A percentile compares a stretch with the other conserved stretches of the same genome.
Evolutionary conservation across 2,113 vertebrate genomes (phyloP).

Genomic region (Microtus ochrogaster): DNA sequence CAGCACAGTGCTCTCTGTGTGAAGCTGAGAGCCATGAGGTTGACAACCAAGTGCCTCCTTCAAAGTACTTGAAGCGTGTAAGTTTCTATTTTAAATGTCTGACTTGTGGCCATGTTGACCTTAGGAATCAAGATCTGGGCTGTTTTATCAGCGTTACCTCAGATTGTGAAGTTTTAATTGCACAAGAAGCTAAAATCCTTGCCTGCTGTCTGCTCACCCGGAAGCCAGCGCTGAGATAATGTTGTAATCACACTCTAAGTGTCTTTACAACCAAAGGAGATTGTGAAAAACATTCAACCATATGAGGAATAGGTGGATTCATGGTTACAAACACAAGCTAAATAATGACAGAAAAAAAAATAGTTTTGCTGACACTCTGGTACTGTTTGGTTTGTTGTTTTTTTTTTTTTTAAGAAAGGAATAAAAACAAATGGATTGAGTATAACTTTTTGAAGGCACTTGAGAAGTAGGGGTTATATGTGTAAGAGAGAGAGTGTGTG

Average conservation of each 20-base stretch:
- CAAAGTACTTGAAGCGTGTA: not conserved
- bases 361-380: conserved; percentile 60
- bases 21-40: fast-evolving
- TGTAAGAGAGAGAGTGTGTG: not conserved
- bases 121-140: conserved; percentile 28
- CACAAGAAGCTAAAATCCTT: not conserved
- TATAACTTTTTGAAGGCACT: not conserved
- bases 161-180: not conserved
- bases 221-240: not conserved
- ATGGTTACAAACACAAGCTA: not conserved
- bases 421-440: not conserved
- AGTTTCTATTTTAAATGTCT: not conserved
- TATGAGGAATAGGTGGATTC: not conserved
- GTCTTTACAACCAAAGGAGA: not conserved
- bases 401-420: not conserved
- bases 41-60: fast-evolving
- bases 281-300: not conserved
- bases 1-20: too few relatives aligned
- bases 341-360: not conserved
- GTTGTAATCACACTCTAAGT: not conserved
- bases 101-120: not conserved
- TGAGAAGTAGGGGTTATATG: not conserved
- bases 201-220: not conserved
- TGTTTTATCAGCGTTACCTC: not conserved
- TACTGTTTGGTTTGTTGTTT: not conserved